Conservation (phyloP, 2,888 invertebrate species). For the Stenotaenia linearis region DNA sequence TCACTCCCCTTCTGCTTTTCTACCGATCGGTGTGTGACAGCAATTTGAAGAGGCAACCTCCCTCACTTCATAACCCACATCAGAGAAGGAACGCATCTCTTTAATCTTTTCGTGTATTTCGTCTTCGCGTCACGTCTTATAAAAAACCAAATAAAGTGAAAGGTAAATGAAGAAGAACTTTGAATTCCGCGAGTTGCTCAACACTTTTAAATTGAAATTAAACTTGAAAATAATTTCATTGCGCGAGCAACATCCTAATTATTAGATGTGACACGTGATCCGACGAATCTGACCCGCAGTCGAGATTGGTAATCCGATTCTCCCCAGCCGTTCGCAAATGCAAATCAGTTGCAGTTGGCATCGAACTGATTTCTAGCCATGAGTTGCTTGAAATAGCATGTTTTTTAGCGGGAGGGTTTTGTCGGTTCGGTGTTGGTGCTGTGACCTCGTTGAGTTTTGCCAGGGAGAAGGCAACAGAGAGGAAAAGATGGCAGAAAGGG, state of each 20-base stretch:
- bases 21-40: background rate
- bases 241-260: background rate
- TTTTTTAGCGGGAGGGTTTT: background rate
- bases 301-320: background rate
- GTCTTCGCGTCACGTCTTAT: background rate
- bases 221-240: background rate
- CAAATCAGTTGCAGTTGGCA: constrained; percentile 22
- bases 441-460: background rate
- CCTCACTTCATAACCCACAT: background rate
- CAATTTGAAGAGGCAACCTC: constrained; percentile 1
- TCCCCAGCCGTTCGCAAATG: background rate
- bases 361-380: background rate
- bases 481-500: background rate
- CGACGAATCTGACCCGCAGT: background rate
- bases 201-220: background rate
- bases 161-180: background rate
- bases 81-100: background rate
- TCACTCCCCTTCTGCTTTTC: background rate
- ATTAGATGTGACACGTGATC: background rate
- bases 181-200: background rate
- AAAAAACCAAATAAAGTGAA: background rate
- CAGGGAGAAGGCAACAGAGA: background rate
- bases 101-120: background rate
- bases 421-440: background rate
- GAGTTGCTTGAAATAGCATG: background rate